Percentiles rank a stretch among this genome's conserved stretches.
Conservation (phyloP, 2,888 invertebrate genomes). For the Scaptodrosophila latifasciaeformis region DNA sequence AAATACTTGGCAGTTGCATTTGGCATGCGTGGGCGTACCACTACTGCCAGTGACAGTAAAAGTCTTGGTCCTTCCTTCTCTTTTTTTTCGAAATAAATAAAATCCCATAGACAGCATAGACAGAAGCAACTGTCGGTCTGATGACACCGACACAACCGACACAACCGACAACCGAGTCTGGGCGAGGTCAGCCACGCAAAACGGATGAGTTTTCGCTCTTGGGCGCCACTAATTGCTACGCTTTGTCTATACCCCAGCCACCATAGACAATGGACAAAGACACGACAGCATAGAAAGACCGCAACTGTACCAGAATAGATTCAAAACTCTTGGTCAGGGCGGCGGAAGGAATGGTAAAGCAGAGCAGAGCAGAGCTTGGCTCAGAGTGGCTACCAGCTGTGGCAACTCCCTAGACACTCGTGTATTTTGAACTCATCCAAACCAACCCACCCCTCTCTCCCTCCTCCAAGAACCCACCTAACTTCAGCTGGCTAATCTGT, state of each 20-base stretch:
- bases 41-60: background rate
- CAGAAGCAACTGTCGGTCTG: slow-evolving; percentile 1
- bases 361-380: no score
- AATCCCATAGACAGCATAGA: background rate
- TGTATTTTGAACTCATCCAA: slow-evolving; percentile 24
- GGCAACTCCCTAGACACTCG: slow-evolving; percentile 24
- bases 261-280: slow-evolving; percentile 3
- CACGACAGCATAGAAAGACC: background rate
- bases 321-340: no score
- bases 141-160: no score
- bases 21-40: background rate
- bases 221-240: slow-evolving; percentile 58
- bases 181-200: slow-evolving; percentile 10
- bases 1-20: slow-evolving; percentile 32
- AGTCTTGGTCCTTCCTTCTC: background rate
- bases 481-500: slow-evolving; percentile 1
- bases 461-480: no score
- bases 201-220: slow-evolving; percentile 52
- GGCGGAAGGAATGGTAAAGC: no score
- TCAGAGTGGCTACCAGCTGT: background rate
- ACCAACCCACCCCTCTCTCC: no score
- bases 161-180: background rate
- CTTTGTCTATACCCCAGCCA: slow-evolving; percentile 32
- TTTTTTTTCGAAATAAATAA: background rate
- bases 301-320: background rate